These are phyloP conservation scores for Megastigmus dorsalis DNA, from an alignment of 2,888 invertebrate species.

Conservation along the genomic window DNA sequence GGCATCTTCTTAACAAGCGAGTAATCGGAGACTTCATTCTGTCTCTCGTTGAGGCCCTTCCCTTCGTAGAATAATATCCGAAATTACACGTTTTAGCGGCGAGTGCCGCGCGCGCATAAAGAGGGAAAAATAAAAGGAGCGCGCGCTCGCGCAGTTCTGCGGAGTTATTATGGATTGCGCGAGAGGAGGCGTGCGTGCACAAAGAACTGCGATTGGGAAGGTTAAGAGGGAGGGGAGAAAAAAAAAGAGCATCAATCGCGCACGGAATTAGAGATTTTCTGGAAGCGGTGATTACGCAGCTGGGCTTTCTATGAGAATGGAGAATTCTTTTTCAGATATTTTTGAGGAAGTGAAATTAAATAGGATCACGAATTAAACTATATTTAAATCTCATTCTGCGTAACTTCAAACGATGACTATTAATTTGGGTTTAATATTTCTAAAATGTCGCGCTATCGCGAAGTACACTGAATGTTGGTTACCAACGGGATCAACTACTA, in stretches of 20 bases:
- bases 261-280: conserved; percentile 16
- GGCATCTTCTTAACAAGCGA: conserved; percentile 10
- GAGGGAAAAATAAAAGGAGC: conserved; percentile 29
- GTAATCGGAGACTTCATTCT: conserved; percentile 52
- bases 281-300: neutral
- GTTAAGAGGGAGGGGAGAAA: no score
- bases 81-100: conserved; percentile 47
- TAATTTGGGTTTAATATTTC: no score
- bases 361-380: no score
- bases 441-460: no score
- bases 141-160: no score
- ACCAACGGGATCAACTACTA: no score
- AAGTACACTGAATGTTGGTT: no score
- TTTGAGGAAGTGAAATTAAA: conserved; percentile 1
- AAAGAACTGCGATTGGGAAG: neutral
- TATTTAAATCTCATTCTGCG: no score
- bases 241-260: neutral
- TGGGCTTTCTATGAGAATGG: neutral
- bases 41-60: conserved; percentile 18
- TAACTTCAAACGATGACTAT: no score
- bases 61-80: neutral
- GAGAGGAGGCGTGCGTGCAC: neutral
- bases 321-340: neutral
- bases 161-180: conserved; percentile 31
- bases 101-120: neutral